These are phyloP conservation scores for Chymomyza costata DNA, from an alignment of 1,140 invertebrate species.

Conservation along the genomic window DNA sequence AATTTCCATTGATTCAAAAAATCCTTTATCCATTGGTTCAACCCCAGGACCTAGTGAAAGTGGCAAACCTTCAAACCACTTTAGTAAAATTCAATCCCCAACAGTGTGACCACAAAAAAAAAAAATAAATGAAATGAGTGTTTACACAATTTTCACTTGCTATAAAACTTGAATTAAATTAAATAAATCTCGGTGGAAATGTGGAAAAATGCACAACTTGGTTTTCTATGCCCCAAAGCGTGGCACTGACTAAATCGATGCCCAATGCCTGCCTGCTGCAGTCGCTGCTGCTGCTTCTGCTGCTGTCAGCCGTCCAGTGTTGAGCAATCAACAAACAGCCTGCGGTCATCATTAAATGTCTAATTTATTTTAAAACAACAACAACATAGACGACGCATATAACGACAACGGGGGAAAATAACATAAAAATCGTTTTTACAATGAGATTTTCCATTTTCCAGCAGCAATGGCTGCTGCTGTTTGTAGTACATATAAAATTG, in stretches of 20 bases:
- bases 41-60: no score
- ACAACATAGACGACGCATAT: conserved; percentile 26
- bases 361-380: conserved; percentile 67
- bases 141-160: background rate
- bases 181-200: conserved; percentile 57
- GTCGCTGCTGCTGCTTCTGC: no score
- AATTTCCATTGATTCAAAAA: no score
- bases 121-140: no score
- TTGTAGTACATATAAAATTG: conserved; percentile 46
- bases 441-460: conserved; percentile 59
- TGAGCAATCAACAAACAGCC: conserved; percentile 65
- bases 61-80: no score
- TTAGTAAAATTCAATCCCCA: no score
- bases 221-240: conserved; percentile 2
- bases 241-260: no score
- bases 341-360: conserved; percentile 73
- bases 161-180: conserved; percentile 71
- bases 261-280: no score
- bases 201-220: conserved; percentile 44
- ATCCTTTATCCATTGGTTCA: no score
- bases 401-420: conserved; percentile 18
- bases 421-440: conserved; percentile 56
- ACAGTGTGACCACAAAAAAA: no score
- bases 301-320: conserved; percentile 17
- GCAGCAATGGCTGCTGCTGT: conserved; percentile 7